These are phyloP conservation scores for Plagiodera versicolora DNA, from an alignment of 2,888 invertebrate species.

Conservation along the genomic window DNA sequence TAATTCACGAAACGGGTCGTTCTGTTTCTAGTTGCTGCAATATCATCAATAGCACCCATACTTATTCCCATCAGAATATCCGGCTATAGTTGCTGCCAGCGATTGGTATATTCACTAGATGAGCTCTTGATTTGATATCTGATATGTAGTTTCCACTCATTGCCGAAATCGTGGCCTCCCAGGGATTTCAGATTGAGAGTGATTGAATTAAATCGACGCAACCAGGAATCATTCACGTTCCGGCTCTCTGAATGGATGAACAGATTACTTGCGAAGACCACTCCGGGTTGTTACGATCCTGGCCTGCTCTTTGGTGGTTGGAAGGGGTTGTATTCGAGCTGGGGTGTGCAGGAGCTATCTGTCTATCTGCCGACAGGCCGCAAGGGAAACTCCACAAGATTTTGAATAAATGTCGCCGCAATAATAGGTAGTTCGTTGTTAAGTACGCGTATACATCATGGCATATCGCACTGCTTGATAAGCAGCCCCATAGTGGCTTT, in stretches of 20 bases:
- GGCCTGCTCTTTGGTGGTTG: too few species aligned
- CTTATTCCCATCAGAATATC: too few species aligned
- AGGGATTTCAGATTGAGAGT: neutral
- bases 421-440: constrained; percentile 39
- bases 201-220: neutral
- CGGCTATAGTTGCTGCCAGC: neutral
- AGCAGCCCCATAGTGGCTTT: constrained; percentile 30
- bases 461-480: constrained; percentile 38
- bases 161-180: neutral
- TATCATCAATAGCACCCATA: too few species aligned
- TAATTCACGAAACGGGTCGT: too few species aligned
- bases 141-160: neutral
- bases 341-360: constrained; percentile 10
- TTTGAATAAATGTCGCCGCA: constrained; percentile 34
- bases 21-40: too few species aligned
- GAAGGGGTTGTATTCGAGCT: too few species aligned
- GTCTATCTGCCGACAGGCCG: constrained; percentile 37
- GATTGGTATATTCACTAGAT: neutral
- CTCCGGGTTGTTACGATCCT: too few species aligned
- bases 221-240: neutral
- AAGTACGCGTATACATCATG: constrained; percentile 39
- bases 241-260: neutral
- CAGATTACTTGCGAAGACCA: neutral
- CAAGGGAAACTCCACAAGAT: constrained; percentile 33
- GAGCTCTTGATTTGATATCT: neutral